These are phyloP conservation scores for Coendou prehensilis DNA, from an alignment of 2,797 vertebrate genomes.

Conservation along the genomic window DNA sequence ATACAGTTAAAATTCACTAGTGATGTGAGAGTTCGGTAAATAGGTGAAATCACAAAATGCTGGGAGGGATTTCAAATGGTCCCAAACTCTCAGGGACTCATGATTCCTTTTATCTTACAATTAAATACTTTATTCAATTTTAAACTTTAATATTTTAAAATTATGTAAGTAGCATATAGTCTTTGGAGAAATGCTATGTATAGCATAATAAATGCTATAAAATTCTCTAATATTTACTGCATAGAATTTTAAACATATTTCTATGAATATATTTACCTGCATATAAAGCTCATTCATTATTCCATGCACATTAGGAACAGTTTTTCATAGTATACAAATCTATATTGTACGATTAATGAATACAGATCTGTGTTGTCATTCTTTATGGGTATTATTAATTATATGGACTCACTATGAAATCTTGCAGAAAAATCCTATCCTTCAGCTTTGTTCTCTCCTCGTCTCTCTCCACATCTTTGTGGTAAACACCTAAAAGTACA, in stretches of 20 bases:
- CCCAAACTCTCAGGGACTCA: not conserved
- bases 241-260: not conserved
- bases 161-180: not conserved
- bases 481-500: not conserved
- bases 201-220: not conserved
- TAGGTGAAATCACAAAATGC: not conserved
- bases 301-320: no score
- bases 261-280: not conserved
- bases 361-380: not conserved
- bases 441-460: not conserved
- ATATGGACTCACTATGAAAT: not conserved
- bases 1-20: not conserved
- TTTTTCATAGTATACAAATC: not conserved
- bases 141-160: not conserved
- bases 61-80: not conserved
- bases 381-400: not conserved
- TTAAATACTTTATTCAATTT: not conserved
- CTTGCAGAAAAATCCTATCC: accelerated
- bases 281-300: not conserved
- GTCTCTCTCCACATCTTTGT: no score
- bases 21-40: accelerated
- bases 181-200: not conserved
- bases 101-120: not conserved
- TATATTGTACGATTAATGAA: not conserved
- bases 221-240: not conserved